A percentile compares a stretch with the other conserved stretches of the same genome.
Conservation (phyloP, 2,888 invertebrate genomes). For the Amiota minor region DNA sequence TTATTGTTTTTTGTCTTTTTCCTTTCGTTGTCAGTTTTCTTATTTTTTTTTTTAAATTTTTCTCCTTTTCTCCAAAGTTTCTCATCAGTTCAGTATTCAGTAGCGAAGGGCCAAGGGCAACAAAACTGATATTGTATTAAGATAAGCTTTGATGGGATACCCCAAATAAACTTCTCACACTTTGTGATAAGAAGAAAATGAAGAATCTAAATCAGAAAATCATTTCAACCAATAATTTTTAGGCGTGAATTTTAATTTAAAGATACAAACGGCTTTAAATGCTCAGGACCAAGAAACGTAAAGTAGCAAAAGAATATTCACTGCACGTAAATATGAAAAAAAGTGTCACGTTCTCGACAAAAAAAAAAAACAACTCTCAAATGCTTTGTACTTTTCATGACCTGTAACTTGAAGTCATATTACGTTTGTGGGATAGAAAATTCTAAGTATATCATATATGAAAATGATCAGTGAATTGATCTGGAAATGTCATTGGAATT, state of each 20-base stretch:
- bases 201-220: constrained; percentile 35
- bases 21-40: no score
- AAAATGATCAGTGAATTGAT: no score
- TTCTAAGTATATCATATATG: no score
- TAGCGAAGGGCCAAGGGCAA: constrained; percentile 16
- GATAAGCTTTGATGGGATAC: constrained; percentile 11
- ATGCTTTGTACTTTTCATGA: not conserved
- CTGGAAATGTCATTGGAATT: no score
- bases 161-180: constrained; percentile 42
- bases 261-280: constrained; percentile 7
- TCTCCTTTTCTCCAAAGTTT: no score
- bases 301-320: constrained; percentile 37
- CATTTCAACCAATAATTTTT: not conserved
- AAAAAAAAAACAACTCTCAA: constrained; percentile 8
- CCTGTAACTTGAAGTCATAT: no score
- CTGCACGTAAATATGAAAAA: constrained; percentile 49
- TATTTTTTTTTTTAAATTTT: no score
- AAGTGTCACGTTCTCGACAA: constrained; percentile 31
- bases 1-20: no score
- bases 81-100: no score
- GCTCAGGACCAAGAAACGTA: not conserved
- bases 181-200: constrained; percentile 26
- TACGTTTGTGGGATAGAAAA: no score
- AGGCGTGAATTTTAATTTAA: constrained; percentile 25
- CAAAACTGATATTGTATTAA: constrained; percentile 17